Conservation (phyloP, 2,888 invertebrate genomes). For the Nemotelus nigrinus region DNA sequence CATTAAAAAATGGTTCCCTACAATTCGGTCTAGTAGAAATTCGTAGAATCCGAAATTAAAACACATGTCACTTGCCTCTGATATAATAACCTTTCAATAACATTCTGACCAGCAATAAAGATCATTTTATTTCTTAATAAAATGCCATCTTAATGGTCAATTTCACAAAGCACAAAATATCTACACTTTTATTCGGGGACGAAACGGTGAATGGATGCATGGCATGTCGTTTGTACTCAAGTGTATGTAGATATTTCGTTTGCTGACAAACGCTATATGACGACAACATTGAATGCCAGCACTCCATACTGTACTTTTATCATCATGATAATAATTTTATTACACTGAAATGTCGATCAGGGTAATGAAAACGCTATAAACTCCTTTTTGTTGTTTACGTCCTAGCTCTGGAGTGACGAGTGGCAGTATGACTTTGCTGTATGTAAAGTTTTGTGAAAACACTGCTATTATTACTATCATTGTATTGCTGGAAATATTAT, state of each 20-base stretch:
- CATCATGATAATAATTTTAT: conserved; percentile 43
- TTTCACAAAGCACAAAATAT: conserved; percentile 39
- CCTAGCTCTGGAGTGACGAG: background rate
- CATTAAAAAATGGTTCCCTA: conserved; percentile 11
- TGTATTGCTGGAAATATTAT: background rate
- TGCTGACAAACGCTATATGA: background rate
- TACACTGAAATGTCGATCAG: conserved; percentile 21
- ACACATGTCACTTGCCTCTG: conserved; percentile 23
- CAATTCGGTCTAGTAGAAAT: background rate
- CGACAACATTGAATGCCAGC: background rate
- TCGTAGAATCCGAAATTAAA: conserved; percentile 28
- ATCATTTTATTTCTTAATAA: conserved; percentile 39
- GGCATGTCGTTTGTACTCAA: too few relatives aligned
- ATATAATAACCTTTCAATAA: conserved; percentile 30
- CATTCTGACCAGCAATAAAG: conserved; percentile 39
- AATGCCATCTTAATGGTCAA: conserved; percentile 41
- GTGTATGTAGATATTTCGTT: background rate
- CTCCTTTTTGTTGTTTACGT: conserved; percentile 33
- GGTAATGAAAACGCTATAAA: conserved; percentile 39
- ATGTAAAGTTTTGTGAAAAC: background rate
- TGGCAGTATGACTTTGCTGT: background rate
- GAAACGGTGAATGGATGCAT: background rate
- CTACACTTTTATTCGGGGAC: conserved; percentile 8
- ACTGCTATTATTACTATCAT: conserved; percentile 1
- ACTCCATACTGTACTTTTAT: background rate